These are phyloP conservation scores for Brachionus manjavacas DNA, from an alignment of 1,140 invertebrate species.

Conservation along the genomic window DNA sequence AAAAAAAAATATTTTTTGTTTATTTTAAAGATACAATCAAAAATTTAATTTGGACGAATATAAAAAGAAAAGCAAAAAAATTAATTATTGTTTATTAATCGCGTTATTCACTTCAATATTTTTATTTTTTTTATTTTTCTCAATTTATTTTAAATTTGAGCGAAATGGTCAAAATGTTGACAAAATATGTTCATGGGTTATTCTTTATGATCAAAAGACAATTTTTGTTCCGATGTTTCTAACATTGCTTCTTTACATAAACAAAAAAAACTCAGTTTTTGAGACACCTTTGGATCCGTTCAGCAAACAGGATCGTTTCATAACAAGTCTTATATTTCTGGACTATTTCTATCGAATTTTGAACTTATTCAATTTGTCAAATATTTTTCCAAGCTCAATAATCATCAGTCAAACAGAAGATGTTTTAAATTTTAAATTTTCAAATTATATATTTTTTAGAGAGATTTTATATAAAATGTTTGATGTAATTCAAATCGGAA, in stretches of 20 bases:
- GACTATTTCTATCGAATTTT: not conserved
- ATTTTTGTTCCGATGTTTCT: not conserved
- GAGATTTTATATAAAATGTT: not conserved
- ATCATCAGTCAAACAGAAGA: not conserved
- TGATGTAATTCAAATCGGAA: slow-evolving; percentile 13
- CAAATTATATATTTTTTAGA: not conserved
- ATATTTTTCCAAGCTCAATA: not conserved
- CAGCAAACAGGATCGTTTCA: not conserved
- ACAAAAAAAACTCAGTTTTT: not conserved
- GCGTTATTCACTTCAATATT: not conserved
- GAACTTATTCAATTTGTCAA: slow-evolving; percentile 13
- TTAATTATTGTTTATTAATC: not conserved
- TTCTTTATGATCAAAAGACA: not conserved
- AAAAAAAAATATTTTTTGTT: too few species aligned
- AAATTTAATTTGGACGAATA: not conserved
- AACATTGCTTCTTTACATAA: not conserved
- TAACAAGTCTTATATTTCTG: slow-evolving; percentile 16
- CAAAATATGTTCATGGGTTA: not conserved
- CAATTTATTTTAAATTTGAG: not conserved
- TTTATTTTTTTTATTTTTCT: not conserved
- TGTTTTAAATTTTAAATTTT: not conserved
- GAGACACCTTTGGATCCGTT: slow-evolving; percentile 15
- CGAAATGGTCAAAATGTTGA: not conserved
- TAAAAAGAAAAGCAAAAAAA: not conserved
- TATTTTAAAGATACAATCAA: not conserved